These are phyloP conservation scores for Avahi laniger DNA, from an alignment of 2,797 vertebrate species.

Conservation along the genomic window DNA sequence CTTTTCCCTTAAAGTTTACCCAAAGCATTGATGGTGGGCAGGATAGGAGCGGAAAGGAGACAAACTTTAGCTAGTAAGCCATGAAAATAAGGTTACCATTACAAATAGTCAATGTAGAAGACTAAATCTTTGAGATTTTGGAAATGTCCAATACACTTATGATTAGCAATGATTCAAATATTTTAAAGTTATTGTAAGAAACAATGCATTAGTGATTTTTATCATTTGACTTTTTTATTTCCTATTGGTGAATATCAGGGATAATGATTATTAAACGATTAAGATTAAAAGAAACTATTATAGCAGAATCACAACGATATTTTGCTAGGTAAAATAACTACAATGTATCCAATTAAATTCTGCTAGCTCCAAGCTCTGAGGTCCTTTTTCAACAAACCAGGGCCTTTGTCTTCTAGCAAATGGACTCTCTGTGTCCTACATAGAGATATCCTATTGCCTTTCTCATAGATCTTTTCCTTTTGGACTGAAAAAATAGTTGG, in stretches of 20 bases:
- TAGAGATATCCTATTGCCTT: neutral
- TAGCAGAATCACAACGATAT: neutral
- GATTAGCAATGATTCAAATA: slow-evolving; percentile 2
- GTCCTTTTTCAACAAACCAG: neutral
- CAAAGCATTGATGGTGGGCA: neutral
- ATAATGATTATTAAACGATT: neutral
- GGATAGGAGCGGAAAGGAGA: neutral
- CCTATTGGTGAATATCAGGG: neutral
- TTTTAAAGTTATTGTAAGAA: neutral
- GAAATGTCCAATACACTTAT: neutral
- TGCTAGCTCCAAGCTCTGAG: neutral
- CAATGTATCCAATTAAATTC: neutral
- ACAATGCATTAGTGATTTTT: neutral
- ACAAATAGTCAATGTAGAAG: neutral
- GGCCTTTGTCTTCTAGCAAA: slow-evolving; percentile 35
- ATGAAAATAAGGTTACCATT: neutral
- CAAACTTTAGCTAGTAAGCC: neutral
- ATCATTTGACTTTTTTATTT: neutral
- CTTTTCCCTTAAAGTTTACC: slow-evolving; percentile 14
- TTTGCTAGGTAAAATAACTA: slow-evolving; percentile 10
- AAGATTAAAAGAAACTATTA: neutral
- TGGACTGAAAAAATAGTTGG: slow-evolving; percentile 24
- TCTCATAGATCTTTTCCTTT: slow-evolving; percentile 29
- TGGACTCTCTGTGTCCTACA: neutral
- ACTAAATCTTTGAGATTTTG: neutral